Evolutionary conservation across 2,888 invertebrate species (phyloP), one percentile per base, ranked within the genome.

Genomic region (Mesorhabditis spiculigera): DNA sequence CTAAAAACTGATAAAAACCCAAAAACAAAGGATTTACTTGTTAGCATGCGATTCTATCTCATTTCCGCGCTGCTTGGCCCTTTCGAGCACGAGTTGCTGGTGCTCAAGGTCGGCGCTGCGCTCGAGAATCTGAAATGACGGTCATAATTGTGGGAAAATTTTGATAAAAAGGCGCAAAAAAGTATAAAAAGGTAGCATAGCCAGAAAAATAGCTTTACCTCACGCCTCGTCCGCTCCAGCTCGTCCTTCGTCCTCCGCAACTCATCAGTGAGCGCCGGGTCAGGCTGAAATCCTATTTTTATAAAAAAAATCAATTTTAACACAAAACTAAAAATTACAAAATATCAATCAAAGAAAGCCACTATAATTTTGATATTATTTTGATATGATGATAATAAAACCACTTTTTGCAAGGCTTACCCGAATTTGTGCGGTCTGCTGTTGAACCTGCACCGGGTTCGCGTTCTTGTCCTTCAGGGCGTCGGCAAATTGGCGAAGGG

Each of bases 401-500:
- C 28, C 28, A 28, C 28, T 28, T 28, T 28, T 28, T 28, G 28
- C 28, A 28, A 28, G 28, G 28, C 28, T 28, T 28, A 28, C 28
- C 28, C 28, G 28, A 28, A 28, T 28, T 28, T 28, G 28, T 28
- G 28, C 28, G 28, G 28, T 28, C 28, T 28, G 28, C 28, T 28
- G 28, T 28, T 28, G 28, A 28, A 28, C 28, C 28, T 28, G 28
- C 28, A 50, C 58, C 10, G 58, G 58, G n/a, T 50, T 50, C 1
- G 58, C 58, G n/a, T 50, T 50, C n/a, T 50, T 50, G n/a, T 50
- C 58, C n/a, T 50, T 50, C 10, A 50, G 8, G 8, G 58, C 58
- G 61, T 43, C 68, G 58, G 16, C 6, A 67, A 67, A 41, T 13
- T 50, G 58, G n/a, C 58, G 58, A 50, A 50, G 58, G n/a, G 58